Evolutionary conservation across 2,888 invertebrate species (phyloP).

Genomic region (Dascillus cervinus): DNA sequence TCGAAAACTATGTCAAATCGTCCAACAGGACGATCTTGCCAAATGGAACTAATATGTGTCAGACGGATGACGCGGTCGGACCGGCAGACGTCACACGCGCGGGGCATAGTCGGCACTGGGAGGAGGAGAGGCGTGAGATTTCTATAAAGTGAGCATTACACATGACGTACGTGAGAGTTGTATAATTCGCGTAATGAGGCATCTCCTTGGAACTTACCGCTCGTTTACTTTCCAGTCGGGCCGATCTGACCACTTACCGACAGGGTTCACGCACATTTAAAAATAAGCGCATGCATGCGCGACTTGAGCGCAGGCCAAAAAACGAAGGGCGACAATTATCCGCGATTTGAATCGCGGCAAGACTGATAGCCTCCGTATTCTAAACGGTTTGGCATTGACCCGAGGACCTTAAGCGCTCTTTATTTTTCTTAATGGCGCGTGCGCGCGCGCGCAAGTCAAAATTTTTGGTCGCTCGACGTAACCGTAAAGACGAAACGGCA

Average conservation of each 20-base stretch:
- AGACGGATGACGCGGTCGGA: not conserved
- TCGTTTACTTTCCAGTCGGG: no score
- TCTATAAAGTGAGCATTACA: not conserved
- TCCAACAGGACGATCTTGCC: not conserved
- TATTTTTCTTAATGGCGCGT: not conserved
- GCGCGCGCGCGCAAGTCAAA: not conserved
- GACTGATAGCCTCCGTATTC: not conserved
- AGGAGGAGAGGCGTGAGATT: not conserved
- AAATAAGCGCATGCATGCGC: not conserved
- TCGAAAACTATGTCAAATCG: no score
- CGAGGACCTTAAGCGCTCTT: conserved; percentile 1
- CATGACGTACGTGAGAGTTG: not conserved
- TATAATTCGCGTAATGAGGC: not conserved
- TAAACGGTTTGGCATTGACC: conserved; percentile 12
- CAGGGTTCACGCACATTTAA: not conserved
- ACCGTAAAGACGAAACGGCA: conserved; percentile 11
- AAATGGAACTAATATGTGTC: not conserved
- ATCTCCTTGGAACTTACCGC: not conserved
- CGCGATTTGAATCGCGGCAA: not conserved
- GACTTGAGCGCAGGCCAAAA: not conserved
- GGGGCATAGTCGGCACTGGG: not conserved
- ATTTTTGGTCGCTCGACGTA: conserved; percentile 2
- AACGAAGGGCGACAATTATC: not conserved
- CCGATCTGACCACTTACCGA: no score
- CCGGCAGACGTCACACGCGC: not conserved